Conservation (phyloP, 2,888 invertebrate genomes). For the Habroteleia sp. region DNA sequence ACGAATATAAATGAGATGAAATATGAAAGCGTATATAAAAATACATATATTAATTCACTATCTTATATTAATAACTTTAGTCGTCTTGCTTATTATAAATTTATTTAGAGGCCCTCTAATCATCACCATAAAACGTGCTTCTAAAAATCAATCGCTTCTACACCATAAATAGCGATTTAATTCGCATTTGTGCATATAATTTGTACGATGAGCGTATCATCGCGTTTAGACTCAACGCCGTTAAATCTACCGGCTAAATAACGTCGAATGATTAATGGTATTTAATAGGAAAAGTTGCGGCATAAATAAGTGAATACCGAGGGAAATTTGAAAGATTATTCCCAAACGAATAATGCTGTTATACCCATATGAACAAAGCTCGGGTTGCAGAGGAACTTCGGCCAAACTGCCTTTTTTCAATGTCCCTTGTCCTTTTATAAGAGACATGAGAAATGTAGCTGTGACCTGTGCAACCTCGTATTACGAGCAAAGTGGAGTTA, state of each 20-base stretch:
- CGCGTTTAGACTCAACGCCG: constrained; percentile 14
- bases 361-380: constrained; percentile 31
- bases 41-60: too few relatives aligned
- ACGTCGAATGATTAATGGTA: constrained; percentile 37
- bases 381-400: constrained; percentile 36
- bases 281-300: constrained; percentile 51
- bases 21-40: too few relatives aligned
- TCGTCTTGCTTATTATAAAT: too few relatives aligned
- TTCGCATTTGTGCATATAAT: constrained; percentile 6
- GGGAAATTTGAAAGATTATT: constrained; percentile 55
- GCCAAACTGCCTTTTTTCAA: constrained; percentile 56
- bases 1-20: too few relatives aligned
- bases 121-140: too few relatives aligned
- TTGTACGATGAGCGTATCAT: background rate
- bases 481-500: constrained; percentile 38
- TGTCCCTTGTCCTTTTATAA: constrained; percentile 40
- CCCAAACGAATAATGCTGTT: constrained; percentile 40
- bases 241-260: constrained; percentile 29
- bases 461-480: constrained; percentile 51
- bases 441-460: constrained; percentile 46
- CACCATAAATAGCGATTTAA: constrained; percentile 2
- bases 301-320: constrained; percentile 37
- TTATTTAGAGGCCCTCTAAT: too few relatives aligned
- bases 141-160: constrained; percentile 1
- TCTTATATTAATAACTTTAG: too few relatives aligned